Base-by-base conservation (phyloP, 1,140 invertebrate genomes). In the Hypsibius dujardini region DNA sequence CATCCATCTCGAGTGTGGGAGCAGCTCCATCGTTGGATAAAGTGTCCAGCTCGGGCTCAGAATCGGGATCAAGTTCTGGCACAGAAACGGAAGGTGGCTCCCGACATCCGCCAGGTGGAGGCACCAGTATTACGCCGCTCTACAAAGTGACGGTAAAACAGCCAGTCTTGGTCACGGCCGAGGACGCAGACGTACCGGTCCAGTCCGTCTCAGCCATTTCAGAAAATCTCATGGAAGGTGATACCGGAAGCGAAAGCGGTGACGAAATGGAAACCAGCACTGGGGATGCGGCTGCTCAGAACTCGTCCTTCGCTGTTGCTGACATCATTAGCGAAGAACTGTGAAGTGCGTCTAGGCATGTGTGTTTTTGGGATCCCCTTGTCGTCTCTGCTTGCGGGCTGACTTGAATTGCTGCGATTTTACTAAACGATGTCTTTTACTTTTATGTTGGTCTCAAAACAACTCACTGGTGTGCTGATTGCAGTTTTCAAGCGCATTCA, bases 1-100 rank as follows among this genome's bases (percentile, higher is more conserved):
- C 72, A 47, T 72, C 50, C 7, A 56, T 7, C 50, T 12, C n/a
- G n/a, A 56, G 50, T n/a, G 62, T 45, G 62, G 62, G 42, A 67
- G 12, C 42, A 67, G 45, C 12, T 42, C 12, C 3, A 12, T 56
- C 50, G n/a, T 56, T 56, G 50, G 50, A 42, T 3, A 67, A 67
- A 12, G 12, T 15, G 12, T 67, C 62, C 62, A 45, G 42, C 12
- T 67, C 62, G 62, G 12, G 12, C 42, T 15, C 12, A 12, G 12
- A 3, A 42, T 67, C 62, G 3, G 62, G 50, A 56, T 56, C 50
- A 56, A 56, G 50, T n/a, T 56, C 50, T 7, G 50, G 50, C 7
- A 12, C 50, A 67, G 62, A 42, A 12, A 15, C 12, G 42, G n/a
- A n/a, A 56, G 7, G 50, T 12, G 50, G n/a, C 50, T n/a, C 12